phyloP scores from a whole-genome alignment of 2,797 vertebrate species.

The Gymnothorax reevesii region DNA sequence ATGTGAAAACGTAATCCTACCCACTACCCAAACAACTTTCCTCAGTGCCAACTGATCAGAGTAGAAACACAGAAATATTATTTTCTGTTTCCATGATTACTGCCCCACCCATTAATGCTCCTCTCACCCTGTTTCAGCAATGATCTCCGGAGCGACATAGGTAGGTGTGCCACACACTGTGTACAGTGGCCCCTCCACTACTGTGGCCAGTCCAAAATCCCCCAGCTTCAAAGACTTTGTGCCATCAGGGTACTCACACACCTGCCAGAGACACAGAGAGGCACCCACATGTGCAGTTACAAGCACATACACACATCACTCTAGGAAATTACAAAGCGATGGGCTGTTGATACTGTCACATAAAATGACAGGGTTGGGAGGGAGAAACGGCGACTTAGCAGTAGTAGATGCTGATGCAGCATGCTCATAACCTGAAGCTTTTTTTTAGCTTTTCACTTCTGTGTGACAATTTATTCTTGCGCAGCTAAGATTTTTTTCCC shows the following conservation, averaged over 20 bases:
- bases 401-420: too few relatives aligned
- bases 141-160: constrained; percentile 96
- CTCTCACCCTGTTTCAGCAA: constrained; percentile 90
- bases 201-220: constrained; percentile 92
- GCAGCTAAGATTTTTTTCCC: too few relatives aligned
- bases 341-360: too few relatives aligned
- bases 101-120: neutral
- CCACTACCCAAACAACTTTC: neutral
- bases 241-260: constrained; percentile 90
- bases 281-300: neutral
- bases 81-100: neutral
- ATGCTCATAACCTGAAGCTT: too few relatives aligned
- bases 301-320: neutral
- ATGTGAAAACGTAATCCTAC: neutral
- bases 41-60: neutral
- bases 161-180: constrained; percentile 97
- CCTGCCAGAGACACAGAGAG: constrained; percentile 61
- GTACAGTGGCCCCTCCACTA: constrained; percentile 90
- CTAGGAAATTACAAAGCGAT: too few relatives aligned
- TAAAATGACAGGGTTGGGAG: too few relatives aligned
- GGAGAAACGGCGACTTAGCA: too few relatives aligned
- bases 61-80: neutral
- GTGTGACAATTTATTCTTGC: too few relatives aligned
- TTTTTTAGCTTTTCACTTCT: too few relatives aligned
- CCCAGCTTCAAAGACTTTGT: constrained; percentile 96